phyloP scores from a whole-genome alignment of 2,888 invertebrate genomes.

The Pollenia labialis region DNA sequence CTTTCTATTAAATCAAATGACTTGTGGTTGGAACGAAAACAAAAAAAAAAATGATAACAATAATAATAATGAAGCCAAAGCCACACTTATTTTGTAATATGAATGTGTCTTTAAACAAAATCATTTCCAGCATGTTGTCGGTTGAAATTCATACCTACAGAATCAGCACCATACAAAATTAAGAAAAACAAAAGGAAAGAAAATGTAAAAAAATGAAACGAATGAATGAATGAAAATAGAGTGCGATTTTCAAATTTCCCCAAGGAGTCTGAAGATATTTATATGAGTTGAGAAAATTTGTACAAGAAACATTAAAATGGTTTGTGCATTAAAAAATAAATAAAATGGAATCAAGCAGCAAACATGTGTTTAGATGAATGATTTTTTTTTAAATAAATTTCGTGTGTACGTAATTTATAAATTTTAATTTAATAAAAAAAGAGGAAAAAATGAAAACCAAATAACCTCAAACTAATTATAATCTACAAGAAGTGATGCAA shows the following conservation, averaged over 20 bases:
- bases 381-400: background rate
- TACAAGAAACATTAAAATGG: constrained; percentile 52
- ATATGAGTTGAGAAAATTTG: constrained; percentile 67
- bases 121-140: constrained; percentile 30
- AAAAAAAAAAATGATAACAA: constrained; percentile 42
- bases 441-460: background rate
- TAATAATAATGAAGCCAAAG: constrained; percentile 67
- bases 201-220: constrained; percentile 24
- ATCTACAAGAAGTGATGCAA: too few relatives aligned
- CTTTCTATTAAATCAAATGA: constrained; percentile 69
- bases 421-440: background rate
- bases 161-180: constrained; percentile 40
- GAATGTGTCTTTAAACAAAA: constrained; percentile 19
- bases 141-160: constrained; percentile 46
- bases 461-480: background rate
- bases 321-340: constrained; percentile 43
- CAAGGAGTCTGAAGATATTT: constrained; percentile 74
- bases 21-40: constrained; percentile 50
- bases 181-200: constrained; percentile 53
- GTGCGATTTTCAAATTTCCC: constrained; percentile 74
- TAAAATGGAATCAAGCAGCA: constrained; percentile 8
- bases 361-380: constrained; percentile 35
- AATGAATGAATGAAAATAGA: constrained; percentile 70
- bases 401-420: background rate
- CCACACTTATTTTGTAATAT: constrained; percentile 49